Conservation (phyloP, 92 coral and sea anemone species). For the Blastomussa wellsi region DNA sequence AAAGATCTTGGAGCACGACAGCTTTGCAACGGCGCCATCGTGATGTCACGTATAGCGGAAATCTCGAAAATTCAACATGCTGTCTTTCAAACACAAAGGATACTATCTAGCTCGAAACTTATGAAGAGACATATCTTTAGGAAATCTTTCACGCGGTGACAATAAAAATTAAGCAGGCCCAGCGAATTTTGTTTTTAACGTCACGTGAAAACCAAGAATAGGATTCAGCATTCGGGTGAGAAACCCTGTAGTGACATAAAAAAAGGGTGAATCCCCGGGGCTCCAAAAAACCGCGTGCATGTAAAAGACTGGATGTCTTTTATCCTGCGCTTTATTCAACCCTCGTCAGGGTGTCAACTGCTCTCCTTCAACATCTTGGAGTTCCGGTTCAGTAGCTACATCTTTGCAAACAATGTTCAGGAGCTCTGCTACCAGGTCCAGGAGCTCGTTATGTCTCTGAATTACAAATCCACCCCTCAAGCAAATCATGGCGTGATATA, state of each 20-base stretch:
- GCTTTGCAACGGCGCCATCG: no score
- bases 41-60: no score
- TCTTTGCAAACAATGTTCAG: slow-evolving; percentile 26
- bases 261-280: neutral
- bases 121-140: no score
- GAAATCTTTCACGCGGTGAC: no score
- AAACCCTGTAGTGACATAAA: neutral
- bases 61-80: no score
- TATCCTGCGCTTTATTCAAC: slow-evolving; percentile 11
- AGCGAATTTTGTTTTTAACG: no score
- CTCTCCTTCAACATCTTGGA: slow-evolving; percentile 55
- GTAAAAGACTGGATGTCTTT: neutral
- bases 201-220: no score
- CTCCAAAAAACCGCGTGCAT: slow-evolving; percentile 10
- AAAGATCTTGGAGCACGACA: no score
- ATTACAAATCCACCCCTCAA: slow-evolving; percentile 29
- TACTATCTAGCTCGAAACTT: no score
- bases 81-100: no score
- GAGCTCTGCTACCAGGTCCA: no score
- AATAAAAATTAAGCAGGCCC: no score
- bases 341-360: slow-evolving; percentile 53
- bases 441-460: slow-evolving; percentile 64
- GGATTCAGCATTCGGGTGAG: neutral
- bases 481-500: slow-evolving; percentile 57
- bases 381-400: slow-evolving; percentile 32